phyloP scores from a whole-genome alignment of 2,888 invertebrate genomes.

The Cantharis rufa region DNA sequence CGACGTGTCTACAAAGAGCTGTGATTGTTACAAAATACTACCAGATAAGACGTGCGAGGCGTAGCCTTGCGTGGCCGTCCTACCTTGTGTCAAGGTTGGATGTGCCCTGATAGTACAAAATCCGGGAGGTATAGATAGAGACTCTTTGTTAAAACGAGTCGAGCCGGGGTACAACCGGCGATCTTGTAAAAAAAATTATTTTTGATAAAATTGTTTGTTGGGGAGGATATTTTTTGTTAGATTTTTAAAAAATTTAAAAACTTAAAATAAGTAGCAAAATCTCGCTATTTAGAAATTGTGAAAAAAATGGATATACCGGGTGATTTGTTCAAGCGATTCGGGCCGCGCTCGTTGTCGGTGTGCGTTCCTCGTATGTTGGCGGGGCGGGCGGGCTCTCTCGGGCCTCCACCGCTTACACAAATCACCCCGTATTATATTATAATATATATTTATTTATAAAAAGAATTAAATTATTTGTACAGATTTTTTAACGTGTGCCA shows the following conservation, averaged over 20 bases:
- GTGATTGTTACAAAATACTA: slow-evolving; percentile 50
- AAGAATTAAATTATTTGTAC: slow-evolving; percentile 58
- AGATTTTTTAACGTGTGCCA: slow-evolving; percentile 58
- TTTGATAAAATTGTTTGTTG: slow-evolving; percentile 69
- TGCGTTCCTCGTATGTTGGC: background rate
- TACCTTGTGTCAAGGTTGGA: slow-evolving; percentile 53
- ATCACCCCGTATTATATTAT: slow-evolving; percentile 45
- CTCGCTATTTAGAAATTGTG: slow-evolving; percentile 55
- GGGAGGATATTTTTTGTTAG: slow-evolving; percentile 62
- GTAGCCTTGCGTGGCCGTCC: slow-evolving; percentile 45
- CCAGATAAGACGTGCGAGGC: slow-evolving; percentile 47
- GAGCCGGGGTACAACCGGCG: slow-evolving; percentile 38
- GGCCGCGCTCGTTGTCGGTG: background rate
- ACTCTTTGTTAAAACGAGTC: slow-evolving; percentile 31
- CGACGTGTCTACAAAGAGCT: slow-evolving; percentile 41
- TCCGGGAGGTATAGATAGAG: slow-evolving; percentile 55
- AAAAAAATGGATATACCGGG: slow-evolving; percentile 56
- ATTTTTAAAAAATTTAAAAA: slow-evolving; percentile 54
- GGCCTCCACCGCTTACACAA: background rate
- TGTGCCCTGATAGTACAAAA: slow-evolving; percentile 56
- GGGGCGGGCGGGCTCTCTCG: background rate
- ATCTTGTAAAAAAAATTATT: slow-evolving; percentile 63
- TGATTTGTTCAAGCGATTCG: background rate
- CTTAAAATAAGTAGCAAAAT: slow-evolving; percentile 48
- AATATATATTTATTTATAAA: slow-evolving; percentile 57